Evolutionary conservation across 64 coral and sea anemone genomes (phyloP).

Genomic region (Platygyra sinensis): DNA sequence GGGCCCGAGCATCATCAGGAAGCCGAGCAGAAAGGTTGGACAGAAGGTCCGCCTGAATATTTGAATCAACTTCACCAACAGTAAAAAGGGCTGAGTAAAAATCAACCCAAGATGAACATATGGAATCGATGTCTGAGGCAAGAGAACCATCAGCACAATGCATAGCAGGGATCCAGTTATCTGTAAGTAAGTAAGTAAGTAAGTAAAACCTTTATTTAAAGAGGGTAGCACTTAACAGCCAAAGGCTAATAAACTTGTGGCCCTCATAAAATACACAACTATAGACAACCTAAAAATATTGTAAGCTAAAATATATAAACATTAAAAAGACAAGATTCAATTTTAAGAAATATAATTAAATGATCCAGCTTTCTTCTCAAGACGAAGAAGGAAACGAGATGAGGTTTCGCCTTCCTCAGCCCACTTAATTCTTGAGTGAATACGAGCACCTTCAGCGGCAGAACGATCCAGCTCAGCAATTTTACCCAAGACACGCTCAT

Average conservation of each 20-base stretch:
- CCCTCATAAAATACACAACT: too few species aligned
- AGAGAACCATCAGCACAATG: background rate
- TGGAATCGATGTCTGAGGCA: background rate
- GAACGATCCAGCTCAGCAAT: background rate
- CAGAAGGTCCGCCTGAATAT: background rate
- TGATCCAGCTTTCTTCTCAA: background rate
- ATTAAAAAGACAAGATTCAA: too few species aligned
- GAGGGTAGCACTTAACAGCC: too few species aligned
- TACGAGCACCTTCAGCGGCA: background rate
- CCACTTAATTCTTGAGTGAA: slow-evolving; percentile 7
- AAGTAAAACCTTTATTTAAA: too few species aligned
- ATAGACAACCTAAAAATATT: too few species aligned
- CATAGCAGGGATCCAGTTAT: background rate
- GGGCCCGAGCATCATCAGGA: background rate
- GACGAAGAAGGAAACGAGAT: background rate
- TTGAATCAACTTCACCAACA: background rate
- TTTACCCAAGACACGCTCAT: background rate
- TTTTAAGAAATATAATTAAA: too few species aligned
- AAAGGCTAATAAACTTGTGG: too few species aligned
- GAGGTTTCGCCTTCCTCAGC: slow-evolving; percentile 30
- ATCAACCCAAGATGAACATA: background rate
- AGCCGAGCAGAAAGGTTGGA: background rate
- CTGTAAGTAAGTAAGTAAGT: too few species aligned
- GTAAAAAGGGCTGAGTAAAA: slow-evolving; percentile 45
- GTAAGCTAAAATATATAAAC: too few species aligned